Percentiles rank a stretch among this genome's conserved stretches.
These are phyloP conservation scores for Emys orbicularis DNA, from an alignment of 2,797 vertebrate genomes.

Conservation along the genomic window DNA sequence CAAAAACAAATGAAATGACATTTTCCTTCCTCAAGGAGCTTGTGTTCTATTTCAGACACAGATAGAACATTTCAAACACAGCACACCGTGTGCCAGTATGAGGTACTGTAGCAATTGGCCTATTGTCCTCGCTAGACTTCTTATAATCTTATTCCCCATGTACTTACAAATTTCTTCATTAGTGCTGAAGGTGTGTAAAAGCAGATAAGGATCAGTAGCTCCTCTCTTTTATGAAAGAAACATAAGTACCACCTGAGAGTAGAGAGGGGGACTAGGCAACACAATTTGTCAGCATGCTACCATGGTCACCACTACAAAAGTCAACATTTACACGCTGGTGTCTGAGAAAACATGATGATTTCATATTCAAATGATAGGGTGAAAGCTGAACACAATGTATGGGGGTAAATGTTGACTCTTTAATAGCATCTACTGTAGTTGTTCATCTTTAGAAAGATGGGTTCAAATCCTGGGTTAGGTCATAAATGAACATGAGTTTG, in stretches of 20 bases:
- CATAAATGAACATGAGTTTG: not conserved
- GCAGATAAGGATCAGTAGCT: not conserved
- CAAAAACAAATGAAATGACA: conserved; percentile 12
- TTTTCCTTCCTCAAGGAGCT: not conserved
- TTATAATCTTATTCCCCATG: not conserved
- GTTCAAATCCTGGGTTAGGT: not conserved
- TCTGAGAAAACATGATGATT: not conserved
- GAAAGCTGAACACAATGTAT: not conserved
- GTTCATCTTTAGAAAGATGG: not conserved
- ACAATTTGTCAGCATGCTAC: not conserved
- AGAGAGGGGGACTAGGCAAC: not conserved
- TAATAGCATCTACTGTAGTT: not conserved
- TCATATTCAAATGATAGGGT: not conserved
- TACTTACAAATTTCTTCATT: conserved; percentile 30
- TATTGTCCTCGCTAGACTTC: not conserved
- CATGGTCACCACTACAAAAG: not conserved
- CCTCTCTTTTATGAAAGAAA: not conserved
- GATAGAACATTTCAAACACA: not conserved
- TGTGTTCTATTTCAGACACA: not conserved
- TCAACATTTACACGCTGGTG: not conserved
- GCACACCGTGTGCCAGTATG: conserved; percentile 10
- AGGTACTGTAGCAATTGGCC: conserved; percentile 9
- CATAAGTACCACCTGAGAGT: not conserved
- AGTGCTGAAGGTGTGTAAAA: not conserved
- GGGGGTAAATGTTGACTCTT: not conserved